A percentile compares a stretch with the other conserved stretches of the same genome.
These are phyloP conservation scores for Peromyscus attwateri DNA, from an alignment of 2,797 vertebrate species.

Conservation along the genomic window DNA sequence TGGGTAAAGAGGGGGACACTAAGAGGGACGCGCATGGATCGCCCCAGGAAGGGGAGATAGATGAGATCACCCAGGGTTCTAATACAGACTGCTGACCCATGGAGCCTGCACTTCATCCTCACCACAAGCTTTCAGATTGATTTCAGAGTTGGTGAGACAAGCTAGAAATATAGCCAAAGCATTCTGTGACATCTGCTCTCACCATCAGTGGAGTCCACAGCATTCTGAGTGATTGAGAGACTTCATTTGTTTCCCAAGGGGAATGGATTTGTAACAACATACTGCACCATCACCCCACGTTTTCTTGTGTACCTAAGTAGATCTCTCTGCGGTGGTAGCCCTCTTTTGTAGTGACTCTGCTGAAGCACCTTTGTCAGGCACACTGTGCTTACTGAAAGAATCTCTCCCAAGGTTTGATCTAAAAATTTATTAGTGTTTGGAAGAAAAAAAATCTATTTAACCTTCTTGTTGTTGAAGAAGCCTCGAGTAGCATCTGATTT, in stretches of 20 bases:
- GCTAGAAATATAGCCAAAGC: neutral
- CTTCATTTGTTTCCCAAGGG: constrained; percentile 19
- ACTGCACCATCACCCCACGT: neutral
- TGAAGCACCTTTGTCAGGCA: neutral
- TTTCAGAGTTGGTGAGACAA: neutral
- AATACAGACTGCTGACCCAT: neutral
- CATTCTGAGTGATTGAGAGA: neutral
- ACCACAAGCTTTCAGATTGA: neutral
- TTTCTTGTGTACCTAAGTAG: neutral
- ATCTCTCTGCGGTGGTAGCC: neutral
- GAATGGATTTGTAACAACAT: neutral
- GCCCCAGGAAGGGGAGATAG: no score
- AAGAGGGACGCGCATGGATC: no score
- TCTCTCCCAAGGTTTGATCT: neutral
- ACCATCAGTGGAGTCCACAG: neutral
- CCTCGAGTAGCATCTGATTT: neutral
- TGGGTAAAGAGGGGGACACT: no score
- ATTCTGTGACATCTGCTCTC: neutral
- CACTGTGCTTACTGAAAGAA: neutral
- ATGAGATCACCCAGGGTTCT: neutral
- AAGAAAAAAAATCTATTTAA: constrained; percentile 25
- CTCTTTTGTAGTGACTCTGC: neutral
- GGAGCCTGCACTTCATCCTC: neutral
- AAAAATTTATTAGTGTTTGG: neutral
- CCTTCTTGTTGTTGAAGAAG: constrained; percentile 18